Base-by-base conservation (phyloP, 2,113 vertebrate species). In the Eleginops maclovinus region DNA sequence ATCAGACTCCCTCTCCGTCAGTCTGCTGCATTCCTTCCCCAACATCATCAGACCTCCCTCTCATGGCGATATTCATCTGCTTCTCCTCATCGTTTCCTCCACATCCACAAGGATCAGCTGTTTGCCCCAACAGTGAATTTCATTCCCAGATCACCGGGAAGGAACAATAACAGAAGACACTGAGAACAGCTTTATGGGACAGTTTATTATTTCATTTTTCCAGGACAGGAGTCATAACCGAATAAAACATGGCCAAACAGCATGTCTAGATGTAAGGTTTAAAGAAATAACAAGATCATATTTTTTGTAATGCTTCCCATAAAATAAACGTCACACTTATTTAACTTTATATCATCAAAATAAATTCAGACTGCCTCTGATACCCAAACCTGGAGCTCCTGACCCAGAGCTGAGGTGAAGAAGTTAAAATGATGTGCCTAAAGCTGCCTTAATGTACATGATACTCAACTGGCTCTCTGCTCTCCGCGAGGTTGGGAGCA, bases 1-100 rank as follows among this genome's bases (percentile, higher is more conserved):
- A 83, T 83, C 60, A 70, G 40, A 69, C 63, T 58, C 26, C 70
- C 22, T 54, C 60, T 54, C 41, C 58, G 66, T 62, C 78, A 15
- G 51, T 62, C 69, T 54, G 64, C 58, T 55, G 43, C 67, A 24
- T 6, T 59, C 44, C 49, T 60, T 59, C 72, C 62, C 60, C 22
- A 59, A 72, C 77, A 36, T 65, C 64, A 26, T 17, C 55, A 58
- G 53, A 40, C 56, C 44, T 50, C n/a, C 24, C 14, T 28, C 58
- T 60, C 16, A 9, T 41, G 24, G 54, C 59, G 66, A 26, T 16
- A 19, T 56, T 65, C 62, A 22, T 47, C 2, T 64, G 21, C 17
- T 36, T 21, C n/a, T 56, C 15, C 36, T 72, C 21, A 0, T 64
- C 19, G 24, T 13, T 55, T 43, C 31, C 69, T 51, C 56, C 24